These are phyloP conservation scores for Willisornis vidua DNA, from an alignment of 2,113 vertebrate species.

Conservation along the genomic window DNA sequence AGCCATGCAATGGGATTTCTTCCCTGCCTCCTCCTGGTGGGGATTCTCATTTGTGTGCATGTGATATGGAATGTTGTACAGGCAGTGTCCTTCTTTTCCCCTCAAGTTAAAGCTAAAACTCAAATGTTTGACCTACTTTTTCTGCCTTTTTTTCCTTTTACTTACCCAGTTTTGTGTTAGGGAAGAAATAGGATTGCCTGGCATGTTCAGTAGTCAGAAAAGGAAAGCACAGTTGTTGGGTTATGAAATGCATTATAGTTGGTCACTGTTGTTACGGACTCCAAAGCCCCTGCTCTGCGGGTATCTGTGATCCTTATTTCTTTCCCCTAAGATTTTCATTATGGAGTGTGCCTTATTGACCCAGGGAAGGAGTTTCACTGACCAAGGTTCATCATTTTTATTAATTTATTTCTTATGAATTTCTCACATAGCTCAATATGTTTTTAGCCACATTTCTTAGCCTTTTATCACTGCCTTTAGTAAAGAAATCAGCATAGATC, in stretches of 20 bases:
- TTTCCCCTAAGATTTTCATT: rapidly evolving
- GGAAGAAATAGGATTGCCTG: background rate
- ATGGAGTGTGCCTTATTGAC: background rate
- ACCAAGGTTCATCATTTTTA: background rate
- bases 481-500: background rate
- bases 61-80: background rate
- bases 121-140: background rate
- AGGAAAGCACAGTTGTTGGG: background rate
- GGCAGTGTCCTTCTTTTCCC: background rate
- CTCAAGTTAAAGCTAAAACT: background rate
- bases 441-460: background rate
- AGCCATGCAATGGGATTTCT: background rate
- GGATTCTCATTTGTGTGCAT: background rate
- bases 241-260: background rate
- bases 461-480: background rate
- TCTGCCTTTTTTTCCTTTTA: background rate
- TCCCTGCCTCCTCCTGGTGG: background rate
- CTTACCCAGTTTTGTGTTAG: background rate
- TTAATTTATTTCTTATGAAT: background rate
- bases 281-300: background rate
- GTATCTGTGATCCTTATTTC: background rate
- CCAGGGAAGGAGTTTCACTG: background rate
- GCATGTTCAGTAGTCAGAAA: background rate
- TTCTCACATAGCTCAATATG: background rate
- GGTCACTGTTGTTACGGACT: background rate